Evolutionary conservation across 2,113 vertebrate species (phyloP).

Genomic region (Azemiops feae): DNA sequence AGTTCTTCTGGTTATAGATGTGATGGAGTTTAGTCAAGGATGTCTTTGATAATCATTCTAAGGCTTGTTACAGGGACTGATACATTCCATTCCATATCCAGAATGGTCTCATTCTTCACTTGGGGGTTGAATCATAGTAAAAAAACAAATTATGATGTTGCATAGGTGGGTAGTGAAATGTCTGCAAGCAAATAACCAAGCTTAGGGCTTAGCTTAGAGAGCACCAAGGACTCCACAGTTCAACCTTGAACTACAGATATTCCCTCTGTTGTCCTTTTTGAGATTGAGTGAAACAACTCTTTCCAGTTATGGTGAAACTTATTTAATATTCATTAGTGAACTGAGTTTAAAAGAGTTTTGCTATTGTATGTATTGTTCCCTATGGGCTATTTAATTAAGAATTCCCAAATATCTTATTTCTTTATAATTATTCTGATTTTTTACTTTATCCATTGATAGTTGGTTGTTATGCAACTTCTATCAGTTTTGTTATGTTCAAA

Average conservation of each 20-base stretch:
- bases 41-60: not conserved
- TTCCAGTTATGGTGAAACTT: not conserved
- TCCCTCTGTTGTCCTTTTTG: not conserved
- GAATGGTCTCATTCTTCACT: not conserved
- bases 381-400: not conserved
- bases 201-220: not conserved
- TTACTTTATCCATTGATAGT: not conserved
- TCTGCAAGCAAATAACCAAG: not conserved
- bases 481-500: not conserved
- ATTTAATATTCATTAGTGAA: not conserved
- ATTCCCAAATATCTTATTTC: not conserved
- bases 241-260: not conserved
- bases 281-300: not conserved
- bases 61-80: not conserved
- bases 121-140: not conserved
- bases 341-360: not conserved
- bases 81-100: not conserved
- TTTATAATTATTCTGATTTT: not conserved
- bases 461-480: not conserved
- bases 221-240: not conserved
- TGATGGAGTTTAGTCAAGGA: not conserved
- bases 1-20: not conserved
- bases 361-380: not conserved
- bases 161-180: not conserved
- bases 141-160: not conserved